These are phyloP conservation scores for Bolinopsis microptera DNA, from an alignment of 37 sponge, comb jelly and placozoan genomes.

Conservation along the genomic window DNA sequence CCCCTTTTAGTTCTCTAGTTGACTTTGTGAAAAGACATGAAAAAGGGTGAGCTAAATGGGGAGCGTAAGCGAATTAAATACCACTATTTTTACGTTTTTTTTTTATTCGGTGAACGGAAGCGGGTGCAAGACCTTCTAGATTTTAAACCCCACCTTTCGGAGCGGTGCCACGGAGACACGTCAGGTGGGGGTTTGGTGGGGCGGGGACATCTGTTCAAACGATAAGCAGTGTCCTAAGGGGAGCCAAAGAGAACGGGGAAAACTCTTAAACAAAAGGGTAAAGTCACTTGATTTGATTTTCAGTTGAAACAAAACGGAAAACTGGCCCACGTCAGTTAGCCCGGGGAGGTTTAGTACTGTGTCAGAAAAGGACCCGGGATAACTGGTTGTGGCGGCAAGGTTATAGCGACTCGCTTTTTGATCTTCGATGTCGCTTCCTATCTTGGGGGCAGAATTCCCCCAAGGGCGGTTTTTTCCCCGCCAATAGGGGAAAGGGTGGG, in stretches of 20 bases:
- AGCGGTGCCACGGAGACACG: constrained; percentile 75
- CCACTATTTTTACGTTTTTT: constrained; percentile 91
- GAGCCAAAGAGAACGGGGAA: constrained; percentile 87
- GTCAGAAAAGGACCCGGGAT: constrained; percentile 92
- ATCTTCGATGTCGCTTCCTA: constrained; percentile 93
- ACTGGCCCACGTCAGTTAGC: constrained; percentile 86
- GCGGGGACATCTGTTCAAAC: constrained; percentile 92
- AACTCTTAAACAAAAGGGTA: constrained; percentile 85
- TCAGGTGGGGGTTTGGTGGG: constrained; percentile 94
- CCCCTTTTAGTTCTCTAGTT: constrained; percentile 88
- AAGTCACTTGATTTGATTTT: constrained; percentile 89
- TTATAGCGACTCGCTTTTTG: constrained; percentile 95
- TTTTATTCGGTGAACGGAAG: constrained; percentile 83
- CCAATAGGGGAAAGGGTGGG: constrained; percentile 88
- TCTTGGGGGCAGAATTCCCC: constrained; percentile 86
- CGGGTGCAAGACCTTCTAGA: constrained; percentile 74
- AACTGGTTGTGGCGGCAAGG: constrained; percentile 87
- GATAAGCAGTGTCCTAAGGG: constrained; percentile 91
- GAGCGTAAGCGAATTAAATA: constrained; percentile 82
- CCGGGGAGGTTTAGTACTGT: constrained; percentile 74
- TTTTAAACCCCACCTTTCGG: constrained; percentile 49
- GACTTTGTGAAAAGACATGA: constrained; percentile 90
- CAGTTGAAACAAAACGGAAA: constrained; percentile 90
- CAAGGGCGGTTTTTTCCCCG: constrained; percentile 84
- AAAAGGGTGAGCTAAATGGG: constrained; percentile 88